Conservation (phyloP, 2,888 invertebrate genomes). For the Peribatodes rhomboidaria region DNA sequence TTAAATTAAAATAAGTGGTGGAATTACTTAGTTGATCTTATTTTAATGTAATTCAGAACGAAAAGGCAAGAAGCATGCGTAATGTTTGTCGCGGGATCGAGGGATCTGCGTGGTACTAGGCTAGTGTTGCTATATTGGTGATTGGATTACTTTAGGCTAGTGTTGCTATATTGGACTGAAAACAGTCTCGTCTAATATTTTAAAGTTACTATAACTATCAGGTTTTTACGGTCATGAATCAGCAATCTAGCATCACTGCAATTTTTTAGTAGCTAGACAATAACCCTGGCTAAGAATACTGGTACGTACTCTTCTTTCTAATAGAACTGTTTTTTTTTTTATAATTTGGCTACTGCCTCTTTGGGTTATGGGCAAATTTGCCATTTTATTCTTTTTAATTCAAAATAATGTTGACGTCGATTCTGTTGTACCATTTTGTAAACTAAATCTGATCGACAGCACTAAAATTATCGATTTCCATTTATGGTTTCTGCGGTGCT, state of each 20-base stretch:
- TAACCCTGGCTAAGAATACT: neutral
- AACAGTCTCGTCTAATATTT: neutral
- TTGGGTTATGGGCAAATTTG: no score
- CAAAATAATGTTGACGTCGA: no score
- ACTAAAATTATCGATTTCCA: no score
- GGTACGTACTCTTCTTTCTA: neutral
- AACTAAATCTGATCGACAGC: no score
- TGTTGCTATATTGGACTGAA: slow-evolving; percentile 18
- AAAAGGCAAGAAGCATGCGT: slow-evolving; percentile 90
- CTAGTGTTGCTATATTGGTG: slow-evolving; percentile 21
- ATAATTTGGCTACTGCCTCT: no score
- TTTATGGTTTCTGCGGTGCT: no score
- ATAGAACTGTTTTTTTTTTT: slow-evolving; percentile 9
- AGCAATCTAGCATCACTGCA: slow-evolving; percentile 14
- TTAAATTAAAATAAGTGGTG: slow-evolving; percentile 81
- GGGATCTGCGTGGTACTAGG: slow-evolving; percentile 71
- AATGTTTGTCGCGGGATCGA: slow-evolving; percentile 62
- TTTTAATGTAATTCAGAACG: slow-evolving; percentile 84
- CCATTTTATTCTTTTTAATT: no score
- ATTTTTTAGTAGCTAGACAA: neutral
- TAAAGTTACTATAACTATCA: neutral
- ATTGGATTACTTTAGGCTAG: slow-evolving; percentile 25
- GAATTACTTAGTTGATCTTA: slow-evolving; percentile 75
- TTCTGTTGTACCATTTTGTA: no score
- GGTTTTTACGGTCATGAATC: neutral